Percentiles rank a stretch among this genome's conserved stretches.
phyloP scores from a whole-genome alignment of 2,797 vertebrate species.

The Amblyraja radiata region DNA sequence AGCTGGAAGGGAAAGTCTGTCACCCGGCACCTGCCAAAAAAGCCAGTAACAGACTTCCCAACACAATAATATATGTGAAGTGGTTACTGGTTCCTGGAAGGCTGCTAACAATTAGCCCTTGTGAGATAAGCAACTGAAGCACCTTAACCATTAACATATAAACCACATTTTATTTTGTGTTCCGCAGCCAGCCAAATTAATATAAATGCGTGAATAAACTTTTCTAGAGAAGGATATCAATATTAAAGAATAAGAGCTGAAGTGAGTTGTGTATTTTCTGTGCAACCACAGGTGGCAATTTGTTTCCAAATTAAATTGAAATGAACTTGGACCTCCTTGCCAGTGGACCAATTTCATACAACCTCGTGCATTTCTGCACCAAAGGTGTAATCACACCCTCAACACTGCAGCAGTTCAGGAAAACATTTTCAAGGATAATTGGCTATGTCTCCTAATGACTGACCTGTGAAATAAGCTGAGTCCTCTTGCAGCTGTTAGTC shows the following conservation, averaged over 20 bases:
- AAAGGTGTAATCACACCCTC: neutral
- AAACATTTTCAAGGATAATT: neutral
- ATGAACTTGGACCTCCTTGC: too few relatives aligned
- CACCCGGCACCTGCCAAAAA: neutral
- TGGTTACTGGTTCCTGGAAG: constrained; percentile 1
- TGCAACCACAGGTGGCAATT: too few relatives aligned
- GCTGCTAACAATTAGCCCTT: neutral
- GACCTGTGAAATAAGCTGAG: neutral
- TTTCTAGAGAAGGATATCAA: neutral
- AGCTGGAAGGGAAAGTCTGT: neutral
- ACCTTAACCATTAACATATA: neutral
- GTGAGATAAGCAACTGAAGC: neutral
- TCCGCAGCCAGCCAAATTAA: neutral
- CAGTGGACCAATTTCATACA: too few relatives aligned
- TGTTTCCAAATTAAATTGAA: too few relatives aligned
- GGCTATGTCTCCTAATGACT: too few relatives aligned
- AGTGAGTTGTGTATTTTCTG: too few relatives aligned
- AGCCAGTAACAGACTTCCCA: neutral
- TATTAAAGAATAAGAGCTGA: neutral
- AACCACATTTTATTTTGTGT: neutral
- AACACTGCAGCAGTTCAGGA: neutral
- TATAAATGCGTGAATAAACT: neutral
- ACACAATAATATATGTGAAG: neutral
- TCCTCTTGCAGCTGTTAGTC: too few relatives aligned
- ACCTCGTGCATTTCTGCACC: too few relatives aligned